phyloP scores from a whole-genome alignment of 2,888 invertebrate genomes.

The Trachelus troglodyta region DNA sequence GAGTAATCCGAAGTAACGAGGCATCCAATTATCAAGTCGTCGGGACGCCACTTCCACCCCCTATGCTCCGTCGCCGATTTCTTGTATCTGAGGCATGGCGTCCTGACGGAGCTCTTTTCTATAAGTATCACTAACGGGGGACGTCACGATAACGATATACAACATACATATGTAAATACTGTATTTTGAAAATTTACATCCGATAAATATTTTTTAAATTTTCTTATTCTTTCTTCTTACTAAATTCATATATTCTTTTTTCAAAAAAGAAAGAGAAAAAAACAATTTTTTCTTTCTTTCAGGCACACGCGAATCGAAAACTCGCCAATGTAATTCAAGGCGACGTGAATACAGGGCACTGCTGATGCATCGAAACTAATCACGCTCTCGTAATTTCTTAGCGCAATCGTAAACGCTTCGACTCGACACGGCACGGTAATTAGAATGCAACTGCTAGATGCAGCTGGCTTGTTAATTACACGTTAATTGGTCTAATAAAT shows the following conservation, averaged over 20 bases:
- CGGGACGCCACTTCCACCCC: constrained; percentile 18
- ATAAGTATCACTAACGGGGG: no score
- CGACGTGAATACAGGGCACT: no score
- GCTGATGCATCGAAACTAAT: constrained; percentile 11
- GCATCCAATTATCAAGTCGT: constrained; percentile 56
- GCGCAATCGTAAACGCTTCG: constrained; percentile 17
- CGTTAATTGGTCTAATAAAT: constrained; percentile 20
- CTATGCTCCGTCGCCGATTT: constrained; percentile 5
- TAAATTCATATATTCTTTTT: no score
- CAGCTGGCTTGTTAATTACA: constrained; percentile 20
- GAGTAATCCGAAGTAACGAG: constrained; percentile 54
- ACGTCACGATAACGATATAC: no score
- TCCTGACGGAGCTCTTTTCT: not conserved
- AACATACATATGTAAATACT: no score
- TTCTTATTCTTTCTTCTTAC: no score
- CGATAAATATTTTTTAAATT: no score
- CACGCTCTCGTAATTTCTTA: constrained; percentile 17
- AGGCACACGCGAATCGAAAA: no score
- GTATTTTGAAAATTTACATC: no score
- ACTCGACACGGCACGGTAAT: constrained; percentile 13
- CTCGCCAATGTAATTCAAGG: no score
- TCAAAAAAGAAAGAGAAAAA: no score
- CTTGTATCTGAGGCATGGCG: not conserved
- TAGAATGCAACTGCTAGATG: constrained; percentile 10
- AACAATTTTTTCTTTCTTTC: no score